These are phyloP conservation scores for Callocephalon fimbriatum DNA, from an alignment of 2,113 vertebrate species.

Conservation along the genomic window DNA sequence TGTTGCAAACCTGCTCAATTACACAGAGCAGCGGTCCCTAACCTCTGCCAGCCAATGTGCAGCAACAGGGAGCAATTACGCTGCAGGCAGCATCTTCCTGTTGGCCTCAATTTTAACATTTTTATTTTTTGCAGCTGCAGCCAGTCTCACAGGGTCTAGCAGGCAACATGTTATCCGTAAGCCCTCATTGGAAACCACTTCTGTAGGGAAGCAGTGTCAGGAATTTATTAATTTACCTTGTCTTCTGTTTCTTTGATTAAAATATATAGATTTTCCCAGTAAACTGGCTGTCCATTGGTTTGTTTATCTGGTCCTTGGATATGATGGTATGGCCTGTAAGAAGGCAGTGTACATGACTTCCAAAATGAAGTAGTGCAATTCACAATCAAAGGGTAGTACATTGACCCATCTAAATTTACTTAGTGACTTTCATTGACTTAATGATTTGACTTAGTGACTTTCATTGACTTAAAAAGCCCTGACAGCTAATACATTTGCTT, in stretches of 20 bases:
- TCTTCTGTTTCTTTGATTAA: background rate
- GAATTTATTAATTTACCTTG: background rate
- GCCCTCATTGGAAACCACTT: background rate
- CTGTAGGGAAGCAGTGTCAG: background rate
- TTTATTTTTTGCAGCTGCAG: conserved; percentile 48
- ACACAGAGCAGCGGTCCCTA: conserved; percentile 3
- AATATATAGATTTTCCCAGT: background rate
- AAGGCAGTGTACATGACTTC: background rate
- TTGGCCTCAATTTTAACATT: conserved; percentile 17
- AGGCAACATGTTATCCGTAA: background rate
- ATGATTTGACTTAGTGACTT: background rate
- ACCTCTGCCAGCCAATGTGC: conserved; percentile 17
- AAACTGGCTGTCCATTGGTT: background rate
- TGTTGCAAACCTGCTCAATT: conserved; percentile 26
- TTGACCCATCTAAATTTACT: background rate
- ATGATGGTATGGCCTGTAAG: background rate
- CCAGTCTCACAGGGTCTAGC: conserved; percentile 7
- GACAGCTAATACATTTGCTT: background rate
- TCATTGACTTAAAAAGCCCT: background rate
- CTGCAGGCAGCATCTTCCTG: conserved; percentile 43
- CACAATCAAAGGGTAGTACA: background rate
- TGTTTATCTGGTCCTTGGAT: background rate
- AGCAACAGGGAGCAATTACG: background rate
- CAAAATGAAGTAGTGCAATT: background rate
- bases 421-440: background rate